Evolutionary conservation across 2,113 vertebrate genomes (phyloP).

Genomic region (Oncorhynchus clarkii): DNA sequence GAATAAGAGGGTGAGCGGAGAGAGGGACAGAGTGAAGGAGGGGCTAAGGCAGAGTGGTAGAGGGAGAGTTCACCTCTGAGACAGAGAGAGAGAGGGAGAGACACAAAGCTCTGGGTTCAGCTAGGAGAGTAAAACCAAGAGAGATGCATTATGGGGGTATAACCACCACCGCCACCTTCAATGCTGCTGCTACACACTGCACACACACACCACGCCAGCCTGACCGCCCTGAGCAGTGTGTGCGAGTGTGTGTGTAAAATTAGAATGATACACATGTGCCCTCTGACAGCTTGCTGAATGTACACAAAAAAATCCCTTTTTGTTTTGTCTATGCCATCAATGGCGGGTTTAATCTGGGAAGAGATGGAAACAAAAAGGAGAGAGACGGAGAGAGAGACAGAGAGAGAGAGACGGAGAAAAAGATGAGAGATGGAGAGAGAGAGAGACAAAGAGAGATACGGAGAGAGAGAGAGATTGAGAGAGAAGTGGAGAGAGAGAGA

Average conservation of each 20-base stretch:
- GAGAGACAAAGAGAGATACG: constrained; percentile 3
- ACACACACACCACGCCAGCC: neutral
- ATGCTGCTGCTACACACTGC: constrained; percentile 23
- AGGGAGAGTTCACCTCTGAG: constrained; percentile 14
- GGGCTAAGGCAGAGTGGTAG: constrained; percentile 14
- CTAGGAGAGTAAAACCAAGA: constrained; percentile 67
- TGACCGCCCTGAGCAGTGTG: neutral
- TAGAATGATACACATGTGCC: constrained; percentile 2
- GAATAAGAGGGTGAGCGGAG: neutral
- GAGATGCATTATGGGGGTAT: constrained; percentile 67
- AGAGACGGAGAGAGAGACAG: too few relatives aligned
- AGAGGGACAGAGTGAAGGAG: constrained; percentile 4
- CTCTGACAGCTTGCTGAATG: constrained; percentile 1
- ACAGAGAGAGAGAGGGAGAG: constrained; percentile 31
- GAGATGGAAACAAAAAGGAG: neutral
- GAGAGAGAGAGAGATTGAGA: neutral
- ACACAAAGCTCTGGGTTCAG: constrained; percentile 64
- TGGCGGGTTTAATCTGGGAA: neutral
- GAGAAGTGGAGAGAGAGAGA: too few relatives aligned
- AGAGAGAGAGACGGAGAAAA: constrained; percentile 7
- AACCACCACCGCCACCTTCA: constrained; percentile 50
- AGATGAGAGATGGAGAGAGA: constrained; percentile 7
- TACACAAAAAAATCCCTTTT: neutral
- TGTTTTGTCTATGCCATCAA: neutral
- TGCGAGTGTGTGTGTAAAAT: constrained; percentile 2